Percentiles rank a stretch among this genome's conserved stretches.
These are phyloP conservation scores for Drosophila mayri DNA, from an alignment of 1,140 invertebrate genomes.

Conservation along the genomic window DNA sequence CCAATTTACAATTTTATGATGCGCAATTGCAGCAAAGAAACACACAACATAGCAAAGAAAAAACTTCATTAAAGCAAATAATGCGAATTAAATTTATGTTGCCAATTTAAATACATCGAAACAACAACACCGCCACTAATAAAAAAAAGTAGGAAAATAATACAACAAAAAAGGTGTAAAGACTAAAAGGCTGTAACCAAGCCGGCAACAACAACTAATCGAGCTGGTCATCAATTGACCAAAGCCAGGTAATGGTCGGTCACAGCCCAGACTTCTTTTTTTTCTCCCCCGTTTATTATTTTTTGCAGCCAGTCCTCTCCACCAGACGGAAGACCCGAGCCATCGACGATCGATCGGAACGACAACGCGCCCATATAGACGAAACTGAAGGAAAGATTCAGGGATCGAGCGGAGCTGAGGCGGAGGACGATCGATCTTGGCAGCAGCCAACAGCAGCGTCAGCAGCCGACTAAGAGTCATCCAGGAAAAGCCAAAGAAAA, in stretches of 20 bases:
- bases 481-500: constrained; percentile 16
- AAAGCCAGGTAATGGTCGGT: constrained; percentile 80
- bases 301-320: constrained; percentile 29
- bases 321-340: constrained; percentile 41
- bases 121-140: constrained; percentile 44
- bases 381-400: constrained; percentile 32
- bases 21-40: constrained; percentile 51
- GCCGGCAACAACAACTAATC: constrained; percentile 80
- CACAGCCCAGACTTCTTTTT: constrained; percentile 44
- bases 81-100: constrained; percentile 77
- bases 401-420: constrained; percentile 21
- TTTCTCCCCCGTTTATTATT: constrained; percentile 15
- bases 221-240: constrained; percentile 83
- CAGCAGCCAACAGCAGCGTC: constrained; percentile 51
- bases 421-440: constrained; percentile 76
- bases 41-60: constrained; percentile 17
- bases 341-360: constrained; percentile 79
- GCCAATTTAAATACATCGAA: constrained; percentile 79
- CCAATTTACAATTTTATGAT: constrained; percentile 82
- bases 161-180: constrained; percentile 80
- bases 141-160: constrained; percentile 71
- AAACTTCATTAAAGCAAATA: constrained; percentile 81
- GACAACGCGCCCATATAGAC: constrained; percentile 71
- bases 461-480: constrained; percentile 19
- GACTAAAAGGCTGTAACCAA: constrained; percentile 69